Conservation (phyloP, 1,140 invertebrate genomes). For the Ylistrum balloti region DNA sequence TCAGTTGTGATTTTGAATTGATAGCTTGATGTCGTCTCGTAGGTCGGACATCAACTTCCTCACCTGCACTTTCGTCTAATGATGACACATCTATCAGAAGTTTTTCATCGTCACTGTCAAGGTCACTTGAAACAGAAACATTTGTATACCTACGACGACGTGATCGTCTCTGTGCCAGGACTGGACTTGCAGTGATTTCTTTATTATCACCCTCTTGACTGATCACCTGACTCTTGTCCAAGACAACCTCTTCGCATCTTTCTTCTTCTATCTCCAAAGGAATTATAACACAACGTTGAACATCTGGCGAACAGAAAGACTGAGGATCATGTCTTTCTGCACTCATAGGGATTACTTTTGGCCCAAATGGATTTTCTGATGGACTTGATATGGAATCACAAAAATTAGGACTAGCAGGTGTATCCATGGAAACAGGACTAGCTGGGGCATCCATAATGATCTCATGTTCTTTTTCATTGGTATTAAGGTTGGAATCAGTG, state of each 20-base stretch:
- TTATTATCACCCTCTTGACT: not conserved
- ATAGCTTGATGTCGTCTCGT: not conserved
- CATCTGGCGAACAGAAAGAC: not conserved
- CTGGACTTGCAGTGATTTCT: not conserved
- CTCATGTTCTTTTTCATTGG: slow-evolving; percentile 4
- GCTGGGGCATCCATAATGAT: slow-evolving; percentile 45
- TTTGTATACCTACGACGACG: not conserved
- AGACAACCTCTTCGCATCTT: not conserved
- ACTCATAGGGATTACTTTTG: not conserved
- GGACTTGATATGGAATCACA: not conserved
- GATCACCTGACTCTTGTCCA: not conserved
- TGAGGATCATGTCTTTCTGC: not conserved
- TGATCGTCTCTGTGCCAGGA: not conserved
- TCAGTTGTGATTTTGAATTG: not conserved
- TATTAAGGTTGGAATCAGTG: not conserved
- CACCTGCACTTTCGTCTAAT: not conserved
- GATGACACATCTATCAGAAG: slow-evolving; percentile 1
- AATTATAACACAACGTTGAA: not conserved
- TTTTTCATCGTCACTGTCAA: not conserved
- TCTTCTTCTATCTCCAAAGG: not conserved
- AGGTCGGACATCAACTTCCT: not conserved
- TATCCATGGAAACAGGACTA: slow-evolving; percentile 36
- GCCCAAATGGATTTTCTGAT: not conserved
- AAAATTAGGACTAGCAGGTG: not conserved
- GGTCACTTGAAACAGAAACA: not conserved